Evolutionary conservation across 2,888 invertebrate genomes (phyloP).

Genomic region (Nyleta sp.): DNA sequence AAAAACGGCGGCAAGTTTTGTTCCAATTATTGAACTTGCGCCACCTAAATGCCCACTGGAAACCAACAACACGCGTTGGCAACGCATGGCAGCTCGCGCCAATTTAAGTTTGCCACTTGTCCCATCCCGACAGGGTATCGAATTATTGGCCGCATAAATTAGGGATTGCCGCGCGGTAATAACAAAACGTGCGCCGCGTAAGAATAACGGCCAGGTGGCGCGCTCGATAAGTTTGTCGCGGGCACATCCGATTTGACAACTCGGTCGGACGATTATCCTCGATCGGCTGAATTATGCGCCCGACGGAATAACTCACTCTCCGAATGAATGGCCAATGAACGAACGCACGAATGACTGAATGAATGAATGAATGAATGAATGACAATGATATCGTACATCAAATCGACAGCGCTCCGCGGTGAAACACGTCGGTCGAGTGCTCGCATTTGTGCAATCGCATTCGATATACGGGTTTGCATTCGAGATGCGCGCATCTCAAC

Average conservation of each 20-base stretch:
- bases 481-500: conserved; percentile 58
- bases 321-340: conserved; percentile 48
- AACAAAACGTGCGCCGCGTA: background rate
- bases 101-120: conserved; percentile 55
- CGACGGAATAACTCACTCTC: conserved; percentile 37
- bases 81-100: conserved; percentile 44
- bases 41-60: conserved; percentile 19
- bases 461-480: conserved; percentile 61
- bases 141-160: conserved; percentile 34
- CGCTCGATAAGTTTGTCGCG: conserved; percentile 15
- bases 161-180: background rate
- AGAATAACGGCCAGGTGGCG: conserved; percentile 6
- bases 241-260: conserved; percentile 32
- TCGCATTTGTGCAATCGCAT: conserved; percentile 64
- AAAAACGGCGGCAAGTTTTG: conserved; percentile 64
- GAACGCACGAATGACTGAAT: conserved; percentile 17
- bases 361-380: conserved; percentile 68
- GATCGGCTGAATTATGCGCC: conserved; percentile 41
- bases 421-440: conserved; percentile 59
- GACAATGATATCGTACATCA: conserved; percentile 76
- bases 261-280: conserved; percentile 41
- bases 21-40: conserved; percentile 79
- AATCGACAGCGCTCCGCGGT: conserved; percentile 70
- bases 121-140: conserved; percentile 9
- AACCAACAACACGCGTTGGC: conserved; percentile 48